phyloP scores from a whole-genome alignment of 2,113 vertebrate genomes.

The Zosterops hypoxanthus region DNA sequence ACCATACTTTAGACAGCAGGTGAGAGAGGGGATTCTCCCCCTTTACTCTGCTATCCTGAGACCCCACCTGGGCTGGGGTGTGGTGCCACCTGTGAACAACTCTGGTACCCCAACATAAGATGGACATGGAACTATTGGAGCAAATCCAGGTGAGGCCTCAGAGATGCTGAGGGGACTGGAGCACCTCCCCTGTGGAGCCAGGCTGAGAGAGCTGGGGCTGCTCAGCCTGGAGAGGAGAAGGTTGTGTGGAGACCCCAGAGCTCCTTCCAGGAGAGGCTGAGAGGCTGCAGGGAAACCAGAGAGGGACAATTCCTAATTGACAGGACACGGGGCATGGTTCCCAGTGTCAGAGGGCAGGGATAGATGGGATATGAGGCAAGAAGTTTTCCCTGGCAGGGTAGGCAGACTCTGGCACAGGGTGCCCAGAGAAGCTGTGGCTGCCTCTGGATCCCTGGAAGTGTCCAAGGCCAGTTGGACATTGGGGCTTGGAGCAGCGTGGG shows the following conservation, averaged over 20 bases:
- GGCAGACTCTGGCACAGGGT: background rate
- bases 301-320: background rate
- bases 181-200: background rate
- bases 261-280: background rate
- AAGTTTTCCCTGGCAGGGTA: background rate
- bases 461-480: background rate
- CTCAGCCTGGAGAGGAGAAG: background rate
- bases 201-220: background rate
- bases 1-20: background rate
- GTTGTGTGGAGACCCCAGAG: background rate
- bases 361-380: no score
- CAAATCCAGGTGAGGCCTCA: fast-evolving
- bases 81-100: background rate
- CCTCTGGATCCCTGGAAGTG: background rate
- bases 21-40: background rate
- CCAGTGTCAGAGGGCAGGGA: no score
- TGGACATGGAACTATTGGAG: background rate
- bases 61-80: background rate
- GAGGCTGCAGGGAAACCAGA: background rate
- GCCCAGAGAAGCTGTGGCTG: background rate
- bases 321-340: background rate
- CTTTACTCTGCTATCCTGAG: background rate
- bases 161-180: background rate
- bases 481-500: background rate
- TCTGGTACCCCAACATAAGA: fast-evolving